Evolutionary conservation across 2,797 vertebrate species (phyloP).

Genomic region (Simalia tracyae): DNA sequence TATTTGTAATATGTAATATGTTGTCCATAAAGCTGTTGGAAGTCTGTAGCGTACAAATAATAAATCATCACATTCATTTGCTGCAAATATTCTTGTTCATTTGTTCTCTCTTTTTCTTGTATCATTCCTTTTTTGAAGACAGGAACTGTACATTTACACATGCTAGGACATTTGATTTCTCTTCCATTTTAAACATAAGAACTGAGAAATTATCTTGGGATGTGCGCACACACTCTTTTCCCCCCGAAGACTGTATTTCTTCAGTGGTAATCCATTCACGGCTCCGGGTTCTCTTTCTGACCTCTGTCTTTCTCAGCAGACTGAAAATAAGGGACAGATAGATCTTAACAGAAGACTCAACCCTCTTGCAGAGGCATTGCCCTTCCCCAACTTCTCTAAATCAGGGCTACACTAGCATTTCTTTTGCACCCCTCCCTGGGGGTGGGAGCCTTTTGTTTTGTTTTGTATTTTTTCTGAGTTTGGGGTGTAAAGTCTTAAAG

Average conservation of each 20-base stretch:
- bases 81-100: not conserved
- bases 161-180: constrained; percentile 22
- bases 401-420: not conserved
- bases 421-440: not conserved
- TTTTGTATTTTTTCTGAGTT: not conserved
- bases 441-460: not conserved
- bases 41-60: not conserved
- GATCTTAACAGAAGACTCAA: not conserved
- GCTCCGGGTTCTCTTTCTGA: not conserved
- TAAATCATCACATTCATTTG: not conserved
- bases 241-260: not conserved
- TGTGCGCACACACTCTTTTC: not conserved
- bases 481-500: not conserved
- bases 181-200: constrained; percentile 1
- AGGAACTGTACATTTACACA: not conserved
- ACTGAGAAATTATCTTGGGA: not conserved
- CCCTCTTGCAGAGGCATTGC: not conserved
- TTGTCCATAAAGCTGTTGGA: not conserved
- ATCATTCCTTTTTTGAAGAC: not conserved
- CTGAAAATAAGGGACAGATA: not conserved
- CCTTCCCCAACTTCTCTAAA: not conserved
- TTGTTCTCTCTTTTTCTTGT: not conserved
- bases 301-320: not conserved
- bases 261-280: not conserved
- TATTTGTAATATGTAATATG: not conserved